Conservation (phyloP, 2,797 vertebrate species). For the Lindbergichthys nudifrons region DNA sequence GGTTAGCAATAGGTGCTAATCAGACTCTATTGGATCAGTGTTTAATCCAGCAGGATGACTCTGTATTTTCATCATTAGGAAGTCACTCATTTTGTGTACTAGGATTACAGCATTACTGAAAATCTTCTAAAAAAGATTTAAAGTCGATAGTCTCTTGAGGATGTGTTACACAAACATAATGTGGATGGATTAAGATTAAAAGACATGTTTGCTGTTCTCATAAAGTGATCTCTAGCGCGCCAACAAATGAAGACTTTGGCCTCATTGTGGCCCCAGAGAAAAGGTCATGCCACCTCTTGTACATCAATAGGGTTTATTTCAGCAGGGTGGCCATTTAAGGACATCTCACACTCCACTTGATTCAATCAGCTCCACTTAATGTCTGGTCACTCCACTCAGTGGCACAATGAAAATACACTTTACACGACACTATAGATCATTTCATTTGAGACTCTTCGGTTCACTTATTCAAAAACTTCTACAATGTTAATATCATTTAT, state of each 20-base stretch:
- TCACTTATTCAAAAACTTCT: background rate
- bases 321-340: background rate
- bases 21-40: constrained; percentile 32
- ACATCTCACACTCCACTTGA: background rate
- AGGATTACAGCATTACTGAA: constrained; percentile 55
- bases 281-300: background rate
- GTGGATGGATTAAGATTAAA: background rate
- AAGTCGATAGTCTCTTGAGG: background rate
- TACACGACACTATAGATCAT: background rate
- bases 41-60: constrained; percentile 45
- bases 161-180: background rate
- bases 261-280: background rate
- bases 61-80: constrained; percentile 40
- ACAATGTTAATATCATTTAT: background rate
- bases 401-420: background rate
- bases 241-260: background rate
- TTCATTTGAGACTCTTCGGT: background rate
- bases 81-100: constrained; percentile 41
- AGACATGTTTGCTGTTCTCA: background rate
- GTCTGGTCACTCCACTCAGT: background rate
- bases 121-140: constrained; percentile 31
- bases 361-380: background rate
- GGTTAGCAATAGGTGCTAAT: constrained; percentile 21
- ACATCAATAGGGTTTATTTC: background rate
- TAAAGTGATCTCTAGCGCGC: background rate